Evolutionary conservation across 2,113 vertebrate genomes (phyloP), one percentile per base, ranked within the genome.

Genomic region (Macroglossus sobrinus): DNA sequence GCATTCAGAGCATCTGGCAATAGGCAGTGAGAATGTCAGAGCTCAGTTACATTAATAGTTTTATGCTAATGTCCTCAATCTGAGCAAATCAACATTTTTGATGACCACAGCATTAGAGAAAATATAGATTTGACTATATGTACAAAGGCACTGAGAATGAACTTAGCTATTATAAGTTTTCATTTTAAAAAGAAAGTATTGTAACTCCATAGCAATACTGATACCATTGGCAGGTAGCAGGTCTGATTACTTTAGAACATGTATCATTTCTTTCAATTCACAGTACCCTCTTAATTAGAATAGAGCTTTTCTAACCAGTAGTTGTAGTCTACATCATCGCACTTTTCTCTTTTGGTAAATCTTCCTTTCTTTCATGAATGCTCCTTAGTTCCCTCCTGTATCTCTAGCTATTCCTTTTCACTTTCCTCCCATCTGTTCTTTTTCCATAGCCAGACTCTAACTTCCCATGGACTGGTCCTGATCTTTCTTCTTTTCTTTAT

Each of bases 281-380:
- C 3, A 40, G 13, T 13, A 19, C 12, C 30, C 2, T 71, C n/a
- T 66, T 72, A 40, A 43, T 81, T 69, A 43, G 47, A 79, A 16
- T 3, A 33, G 11, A 79, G 1, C 15, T 40, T 74, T 53, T 75
- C 35, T 61, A 85, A n/a, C 13, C 30, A 15, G 8, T 12, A 76
- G 14, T 5, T 50, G 9, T 13, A 18, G 15, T 28, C n/a, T 43
- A 6, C 12, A 33, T 12, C n/a, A 75, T 3, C 30, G 3, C 0
- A 13, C 26, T 92, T 45, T 35, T 33, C 9, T 69, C 13, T 21
- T 64, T 64, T 50, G 5, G n/a, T n/a, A 45, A 71, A 43, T 64
- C 5, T 28, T 28, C 0, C 12, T 84, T 13, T 57, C 7, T 81
- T 55, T 61, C 4, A 6, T 0, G n/a, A 9, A 50, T 40, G 4